Percentiles rank a stretch among this genome's conserved stretches.
Conservation (phyloP, 2,888 invertebrate genomes). For the Monopis laevigella region DNA sequence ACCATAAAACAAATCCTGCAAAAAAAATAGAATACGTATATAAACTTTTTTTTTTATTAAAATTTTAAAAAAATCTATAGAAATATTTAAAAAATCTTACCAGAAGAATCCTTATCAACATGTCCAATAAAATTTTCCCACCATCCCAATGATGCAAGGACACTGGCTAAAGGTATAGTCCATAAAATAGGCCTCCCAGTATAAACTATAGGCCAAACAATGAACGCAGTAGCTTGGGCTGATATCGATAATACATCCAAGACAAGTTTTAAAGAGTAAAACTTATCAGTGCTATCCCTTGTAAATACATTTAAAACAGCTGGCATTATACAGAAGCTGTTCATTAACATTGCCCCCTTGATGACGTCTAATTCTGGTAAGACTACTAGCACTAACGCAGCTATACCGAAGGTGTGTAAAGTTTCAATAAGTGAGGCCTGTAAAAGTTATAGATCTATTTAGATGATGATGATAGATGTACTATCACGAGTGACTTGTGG, state of each 20-base stretch:
- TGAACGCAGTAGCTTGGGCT: conserved; percentile 72
- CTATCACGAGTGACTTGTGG: too few species aligned
- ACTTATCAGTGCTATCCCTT: conserved; percentile 40
- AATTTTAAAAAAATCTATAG: background rate
- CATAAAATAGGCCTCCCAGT: conserved; percentile 55
- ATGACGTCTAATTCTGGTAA: conserved; percentile 84
- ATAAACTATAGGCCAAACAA: conserved; percentile 73
- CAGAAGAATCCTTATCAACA: conserved; percentile 32
- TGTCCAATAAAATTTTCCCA: conserved; percentile 82
- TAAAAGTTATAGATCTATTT: conserved; percentile 25
- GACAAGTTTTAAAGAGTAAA: conserved; percentile 41
- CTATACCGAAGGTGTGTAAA: conserved; percentile 79
- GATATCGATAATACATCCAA: conserved; percentile 70
- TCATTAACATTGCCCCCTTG: conserved; percentile 85
- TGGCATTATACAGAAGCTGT: conserved; percentile 85
- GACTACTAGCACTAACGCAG: conserved; percentile 77
- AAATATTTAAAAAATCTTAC: conserved; percentile 24
- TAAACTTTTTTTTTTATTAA: background rate
- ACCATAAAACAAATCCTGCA: conserved; percentile 40
- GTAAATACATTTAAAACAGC: conserved; percentile 73
- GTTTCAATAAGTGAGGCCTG: conserved; percentile 78
- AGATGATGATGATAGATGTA: too few species aligned
- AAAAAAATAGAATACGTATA: conserved; percentile 20
- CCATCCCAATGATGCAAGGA: conserved; percentile 81
- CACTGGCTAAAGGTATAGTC: conserved; percentile 70